Conservation (phyloP, 2,888 invertebrate species). For the Pyrrhosoma nymphula region DNA sequence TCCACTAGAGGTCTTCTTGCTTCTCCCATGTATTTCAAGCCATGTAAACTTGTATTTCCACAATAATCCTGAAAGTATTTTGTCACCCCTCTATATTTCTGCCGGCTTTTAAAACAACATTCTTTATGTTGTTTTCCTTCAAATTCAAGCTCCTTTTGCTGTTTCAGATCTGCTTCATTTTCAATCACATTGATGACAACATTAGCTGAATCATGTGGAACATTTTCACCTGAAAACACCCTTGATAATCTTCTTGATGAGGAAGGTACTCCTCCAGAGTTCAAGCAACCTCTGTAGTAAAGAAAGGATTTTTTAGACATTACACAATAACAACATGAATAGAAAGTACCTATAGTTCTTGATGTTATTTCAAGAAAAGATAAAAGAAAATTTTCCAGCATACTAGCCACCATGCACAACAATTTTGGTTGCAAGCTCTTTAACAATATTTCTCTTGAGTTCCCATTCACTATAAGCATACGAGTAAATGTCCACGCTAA, state of each 20-base stretch:
- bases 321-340: too few relatives aligned
- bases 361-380: too few relatives aligned
- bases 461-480: too few relatives aligned
- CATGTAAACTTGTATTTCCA: constrained; percentile 83
- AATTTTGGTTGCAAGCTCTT: too few relatives aligned
- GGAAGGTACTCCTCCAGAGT: not conserved
- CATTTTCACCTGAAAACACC: not conserved
- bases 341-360: too few relatives aligned
- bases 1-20: constrained; percentile 81
- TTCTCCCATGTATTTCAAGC: constrained; percentile 81
- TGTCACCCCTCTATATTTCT: not conserved
- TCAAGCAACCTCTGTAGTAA: not conserved
- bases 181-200: not conserved
- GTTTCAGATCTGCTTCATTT: not conserved
- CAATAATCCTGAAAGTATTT: constrained; percentile 82
- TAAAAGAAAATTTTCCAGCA: too few relatives aligned
- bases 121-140: not conserved
- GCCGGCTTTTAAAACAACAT: not conserved
- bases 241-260: not conserved
- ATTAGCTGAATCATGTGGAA: not conserved
- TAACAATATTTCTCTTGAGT: too few relatives aligned
- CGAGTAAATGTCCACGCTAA: too few relatives aligned
- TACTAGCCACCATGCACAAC: too few relatives aligned
- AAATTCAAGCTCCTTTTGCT: not conserved
- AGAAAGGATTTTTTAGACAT: not conserved